phyloP scores from a whole-genome alignment of 2,888 invertebrate genomes.

The Spicauda simplicius region DNA sequence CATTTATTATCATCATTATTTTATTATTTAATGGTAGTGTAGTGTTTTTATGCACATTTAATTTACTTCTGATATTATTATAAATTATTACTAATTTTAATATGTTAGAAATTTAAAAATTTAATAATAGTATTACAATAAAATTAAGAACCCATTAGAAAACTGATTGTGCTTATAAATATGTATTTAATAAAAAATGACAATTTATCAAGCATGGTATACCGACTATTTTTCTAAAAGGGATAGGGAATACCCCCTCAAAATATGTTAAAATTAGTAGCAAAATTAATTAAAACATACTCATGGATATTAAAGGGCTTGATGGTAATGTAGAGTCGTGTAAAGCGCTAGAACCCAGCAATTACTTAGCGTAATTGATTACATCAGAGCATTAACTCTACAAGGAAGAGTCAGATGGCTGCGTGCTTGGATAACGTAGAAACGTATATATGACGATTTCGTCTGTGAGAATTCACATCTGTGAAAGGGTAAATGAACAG shows the following conservation, averaged over 20 bases:
- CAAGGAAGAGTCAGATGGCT: constrained; percentile 10
- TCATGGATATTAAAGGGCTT: constrained; percentile 10
- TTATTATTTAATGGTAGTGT: background rate
- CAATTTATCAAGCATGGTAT: too few species aligned
- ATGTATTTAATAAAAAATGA: too few species aligned
- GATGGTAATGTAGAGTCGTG: constrained; percentile 2
- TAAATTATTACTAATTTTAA: too few species aligned
- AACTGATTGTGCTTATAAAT: too few species aligned
- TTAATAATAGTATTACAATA: too few species aligned
- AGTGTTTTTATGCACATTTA: background rate
- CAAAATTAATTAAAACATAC: constrained; percentile 22
- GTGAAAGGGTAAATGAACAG: too few species aligned
- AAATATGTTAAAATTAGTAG: background rate
- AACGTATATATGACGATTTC: background rate
- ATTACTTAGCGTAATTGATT: constrained; percentile 36
- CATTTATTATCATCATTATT: background rate
- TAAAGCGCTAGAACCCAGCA: constrained; percentile 17
- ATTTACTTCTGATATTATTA: too few species aligned
- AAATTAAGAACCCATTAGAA: too few species aligned
- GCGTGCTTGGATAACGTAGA: background rate
- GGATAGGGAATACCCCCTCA: background rate
- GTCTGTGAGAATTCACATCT: too few species aligned
- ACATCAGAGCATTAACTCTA: constrained; percentile 28
- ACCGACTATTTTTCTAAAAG: too few species aligned
- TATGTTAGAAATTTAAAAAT: too few species aligned